phyloP scores from a whole-genome alignment of 2,888 invertebrate genomes.

The Abrostola tripartita region DNA sequence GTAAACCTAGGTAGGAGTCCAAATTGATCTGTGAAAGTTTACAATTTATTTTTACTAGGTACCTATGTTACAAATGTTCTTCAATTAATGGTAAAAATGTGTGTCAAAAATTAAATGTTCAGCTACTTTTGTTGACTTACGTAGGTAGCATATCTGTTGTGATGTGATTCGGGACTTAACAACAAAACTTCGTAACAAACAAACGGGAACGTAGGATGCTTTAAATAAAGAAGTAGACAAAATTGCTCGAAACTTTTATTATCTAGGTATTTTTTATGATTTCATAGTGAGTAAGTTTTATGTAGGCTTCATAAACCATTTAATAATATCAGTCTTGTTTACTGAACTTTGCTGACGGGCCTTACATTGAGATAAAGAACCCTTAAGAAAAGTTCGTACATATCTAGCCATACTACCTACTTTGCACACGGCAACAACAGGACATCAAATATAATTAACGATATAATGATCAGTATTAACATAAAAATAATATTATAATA shows the following conservation, averaged over 20 bases:
- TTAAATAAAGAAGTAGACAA: constrained; percentile 17
- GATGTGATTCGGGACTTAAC: not conserved
- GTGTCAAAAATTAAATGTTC: too few relatives aligned
- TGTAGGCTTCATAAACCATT: constrained; percentile 24
- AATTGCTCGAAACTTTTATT: constrained; percentile 40
- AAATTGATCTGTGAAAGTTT: too few relatives aligned
- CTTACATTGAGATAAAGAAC: not conserved
- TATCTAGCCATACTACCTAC: constrained; percentile 10
- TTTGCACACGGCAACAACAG: constrained; percentile 15
- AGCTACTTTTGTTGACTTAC: too few relatives aligned
- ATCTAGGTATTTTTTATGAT: constrained; percentile 5
- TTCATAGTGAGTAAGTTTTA: constrained; percentile 19
- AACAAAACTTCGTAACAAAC: not conserved
- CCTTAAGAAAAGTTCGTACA: constrained; percentile 2
- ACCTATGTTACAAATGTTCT: too few relatives aligned
- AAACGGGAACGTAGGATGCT: not conserved
- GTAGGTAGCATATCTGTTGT: too few relatives aligned
- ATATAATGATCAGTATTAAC: constrained; percentile 6
- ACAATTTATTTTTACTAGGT: too few relatives aligned
- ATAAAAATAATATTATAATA: not conserved
- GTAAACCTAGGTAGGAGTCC: too few relatives aligned
- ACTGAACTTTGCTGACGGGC: constrained; percentile 3
- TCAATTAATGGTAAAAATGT: too few relatives aligned
- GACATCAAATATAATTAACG: not conserved
- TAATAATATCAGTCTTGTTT: constrained; percentile 48